Percentiles rank a stretch among this genome's conserved stretches.
Evolutionary conservation across 2,113 vertebrate species (phyloP).

Genomic region (Pelmatolapia mariae): DNA sequence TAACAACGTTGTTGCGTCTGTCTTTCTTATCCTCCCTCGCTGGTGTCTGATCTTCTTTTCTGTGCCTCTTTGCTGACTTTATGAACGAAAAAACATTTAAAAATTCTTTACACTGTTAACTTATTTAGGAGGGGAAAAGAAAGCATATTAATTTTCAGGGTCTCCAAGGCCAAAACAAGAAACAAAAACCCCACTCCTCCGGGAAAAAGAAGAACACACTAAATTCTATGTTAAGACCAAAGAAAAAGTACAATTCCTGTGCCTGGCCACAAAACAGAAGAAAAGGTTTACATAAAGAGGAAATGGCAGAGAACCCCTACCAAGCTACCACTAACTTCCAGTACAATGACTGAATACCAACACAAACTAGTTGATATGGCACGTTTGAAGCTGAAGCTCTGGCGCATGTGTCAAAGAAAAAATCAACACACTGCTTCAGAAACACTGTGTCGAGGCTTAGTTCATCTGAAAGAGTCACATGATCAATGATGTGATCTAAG

Average conservation of each 20-base stretch:
- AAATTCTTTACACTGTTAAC: neutral
- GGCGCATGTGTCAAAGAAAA: too few species aligned
- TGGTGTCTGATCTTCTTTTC: too few species aligned
- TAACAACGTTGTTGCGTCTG: too few species aligned
- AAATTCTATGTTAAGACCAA: neutral
- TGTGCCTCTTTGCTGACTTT: too few species aligned
- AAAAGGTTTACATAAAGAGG: neutral
- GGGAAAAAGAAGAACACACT: neutral
- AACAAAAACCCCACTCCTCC: neutral
- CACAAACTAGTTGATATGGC: neutral
- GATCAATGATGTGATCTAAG: neutral
- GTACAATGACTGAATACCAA: neutral
- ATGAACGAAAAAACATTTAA: rapidly evolving
- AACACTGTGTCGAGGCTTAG: neutral
- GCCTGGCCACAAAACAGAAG: neutral
- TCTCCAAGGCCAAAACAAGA: neutral
- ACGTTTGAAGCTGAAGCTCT: neutral
- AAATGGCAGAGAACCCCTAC: neutral
- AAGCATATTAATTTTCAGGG: neutral
- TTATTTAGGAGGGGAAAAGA: neutral
- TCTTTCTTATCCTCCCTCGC: too few species aligned
- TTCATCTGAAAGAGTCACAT: neutral
- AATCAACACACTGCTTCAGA: neutral
- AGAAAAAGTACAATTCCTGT: neutral
- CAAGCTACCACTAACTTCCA: too few species aligned